Conservation (phyloP, 2,888 invertebrate genomes). For the Andrena camellia region DNA sequence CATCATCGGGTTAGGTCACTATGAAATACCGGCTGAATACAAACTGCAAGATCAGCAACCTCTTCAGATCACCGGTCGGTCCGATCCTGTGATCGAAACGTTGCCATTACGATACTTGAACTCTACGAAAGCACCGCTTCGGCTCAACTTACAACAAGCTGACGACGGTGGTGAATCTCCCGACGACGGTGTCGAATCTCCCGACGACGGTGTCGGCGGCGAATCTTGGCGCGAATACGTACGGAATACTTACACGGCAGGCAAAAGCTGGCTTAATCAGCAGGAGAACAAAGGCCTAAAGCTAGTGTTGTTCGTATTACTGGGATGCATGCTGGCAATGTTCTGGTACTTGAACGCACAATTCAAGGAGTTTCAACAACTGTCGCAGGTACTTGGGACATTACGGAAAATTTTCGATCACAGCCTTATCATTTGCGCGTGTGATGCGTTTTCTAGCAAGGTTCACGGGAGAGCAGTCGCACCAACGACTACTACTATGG, state of each 20-base stretch:
- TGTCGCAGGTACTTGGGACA: slow-evolving; percentile 78
- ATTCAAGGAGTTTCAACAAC: slow-evolving; percentile 86
- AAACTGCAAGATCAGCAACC: slow-evolving; percentile 80
- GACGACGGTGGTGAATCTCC: slow-evolving; percentile 17
- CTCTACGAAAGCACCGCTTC: slow-evolving; percentile 29
- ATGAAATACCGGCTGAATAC: slow-evolving; percentile 81
- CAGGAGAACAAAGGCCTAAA: slow-evolving; percentile 92
- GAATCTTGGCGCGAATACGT: slow-evolving; percentile 74
- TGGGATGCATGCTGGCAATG: slow-evolving; percentile 90
- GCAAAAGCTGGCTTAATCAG: slow-evolving; percentile 89
- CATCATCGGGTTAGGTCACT: slow-evolving; percentile 74
- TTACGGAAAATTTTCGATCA: too few relatives aligned
- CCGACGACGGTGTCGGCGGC: slow-evolving; percentile 12
- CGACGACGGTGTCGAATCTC: slow-evolving; percentile 36
- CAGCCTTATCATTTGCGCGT: neutral
- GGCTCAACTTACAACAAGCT: neutral
- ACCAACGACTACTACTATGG: slow-evolving; percentile 70
- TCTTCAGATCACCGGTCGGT: slow-evolving; percentile 82
- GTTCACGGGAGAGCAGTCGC: slow-evolving; percentile 82
- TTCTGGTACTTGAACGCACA: slow-evolving; percentile 92
- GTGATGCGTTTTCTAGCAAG: slow-evolving; percentile 72
- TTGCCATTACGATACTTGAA: slow-evolving; percentile 37
- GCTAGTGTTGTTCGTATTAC: slow-evolving; percentile 89
- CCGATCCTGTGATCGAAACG: slow-evolving; percentile 80
- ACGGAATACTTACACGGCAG: slow-evolving; percentile 67